These are phyloP conservation scores for Palythoa caribaeorum DNA, from an alignment of 92 coral and sea anemone genomes.

Conservation along the genomic window DNA sequence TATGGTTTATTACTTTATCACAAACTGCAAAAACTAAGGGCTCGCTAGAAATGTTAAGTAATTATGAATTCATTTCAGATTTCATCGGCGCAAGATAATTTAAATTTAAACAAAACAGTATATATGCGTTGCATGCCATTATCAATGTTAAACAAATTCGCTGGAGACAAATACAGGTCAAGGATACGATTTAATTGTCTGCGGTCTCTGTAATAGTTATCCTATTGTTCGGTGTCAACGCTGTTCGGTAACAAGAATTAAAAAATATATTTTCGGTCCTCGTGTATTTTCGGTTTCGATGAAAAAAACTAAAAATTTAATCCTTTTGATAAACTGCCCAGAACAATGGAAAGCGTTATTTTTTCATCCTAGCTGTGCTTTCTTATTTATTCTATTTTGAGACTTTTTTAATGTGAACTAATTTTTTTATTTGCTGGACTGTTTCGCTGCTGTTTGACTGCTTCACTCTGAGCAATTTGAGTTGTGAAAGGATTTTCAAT, in stretches of 20 bases:
- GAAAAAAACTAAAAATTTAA: background rate
- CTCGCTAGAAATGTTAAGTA: background rate
- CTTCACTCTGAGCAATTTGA: too few species aligned
- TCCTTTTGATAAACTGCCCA: too few species aligned
- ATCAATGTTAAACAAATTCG: background rate
- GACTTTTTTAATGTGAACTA: too few species aligned
- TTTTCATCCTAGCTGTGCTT: too few species aligned
- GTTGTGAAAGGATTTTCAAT: too few species aligned
- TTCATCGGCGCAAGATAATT: background rate
- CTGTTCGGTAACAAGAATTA: background rate
- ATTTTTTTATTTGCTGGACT: too few species aligned
- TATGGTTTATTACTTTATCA: background rate
- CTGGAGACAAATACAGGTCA: background rate
- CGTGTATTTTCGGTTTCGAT: background rate
- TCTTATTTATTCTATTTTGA: too few species aligned
- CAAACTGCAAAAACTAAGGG: background rate
- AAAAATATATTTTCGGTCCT: background rate
- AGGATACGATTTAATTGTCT: background rate
- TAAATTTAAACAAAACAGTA: conserved; percentile 1
- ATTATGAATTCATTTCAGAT: conserved; percentile 3
- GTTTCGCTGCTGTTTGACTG: too few species aligned
- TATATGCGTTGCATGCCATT: background rate
- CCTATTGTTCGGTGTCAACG: background rate
- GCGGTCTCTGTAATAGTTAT: background rate
- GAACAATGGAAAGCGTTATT: too few species aligned